Evolutionary conservation across 2,888 invertebrate genomes (phyloP), one percentile per base, ranked within the genome.

Genomic region (Lepidochitona cinerea): DNA sequence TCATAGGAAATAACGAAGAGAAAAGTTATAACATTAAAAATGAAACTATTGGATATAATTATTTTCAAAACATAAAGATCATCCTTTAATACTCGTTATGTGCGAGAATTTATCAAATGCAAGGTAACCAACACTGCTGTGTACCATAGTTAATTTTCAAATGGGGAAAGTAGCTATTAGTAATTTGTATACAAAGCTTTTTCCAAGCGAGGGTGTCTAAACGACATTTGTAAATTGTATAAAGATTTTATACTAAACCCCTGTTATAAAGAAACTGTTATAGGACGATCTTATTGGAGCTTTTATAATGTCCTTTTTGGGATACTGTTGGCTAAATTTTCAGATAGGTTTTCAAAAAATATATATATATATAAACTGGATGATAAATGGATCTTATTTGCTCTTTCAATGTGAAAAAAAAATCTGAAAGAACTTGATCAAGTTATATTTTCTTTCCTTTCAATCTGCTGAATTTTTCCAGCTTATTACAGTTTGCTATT

Each of bases 161-260:
- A 41, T 41, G 41, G 41, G 41, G 18, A 59, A 59, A 23, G 23
- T 59, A 59, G 59, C 59, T 59, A n/a, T 14, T 59, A 59, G 59
- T 26, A 23, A 26, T 59, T 59, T 59, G 59, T 59, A 59, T 26
- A n/a, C n/a, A n/a, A n/a, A n/a, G 59, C 32, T 32, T 29, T 59
- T 59, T 29, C 49, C n/a, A 26, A 26, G 59, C 14, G 59, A 23
- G 18, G 59, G 59, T 29, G 29, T 59, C 59, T 32, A 59, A 59
- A 59, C 29, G 29, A 14, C 59, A 59, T 26, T 59, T 59, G 59
- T 59, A 59, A 59, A 59, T 23, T 59, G 59, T 59, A 59, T 32
- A 59, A 59, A 59, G 59, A 59, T 59, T 59, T 59, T 59, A 59
- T 59, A 59, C 59, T 59, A 32, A 59, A 59, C 23, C 59, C 59